These are phyloP conservation scores for Ypsolopha scabrella DNA, from an alignment of 2,888 invertebrate genomes.

Conservation along the genomic window DNA sequence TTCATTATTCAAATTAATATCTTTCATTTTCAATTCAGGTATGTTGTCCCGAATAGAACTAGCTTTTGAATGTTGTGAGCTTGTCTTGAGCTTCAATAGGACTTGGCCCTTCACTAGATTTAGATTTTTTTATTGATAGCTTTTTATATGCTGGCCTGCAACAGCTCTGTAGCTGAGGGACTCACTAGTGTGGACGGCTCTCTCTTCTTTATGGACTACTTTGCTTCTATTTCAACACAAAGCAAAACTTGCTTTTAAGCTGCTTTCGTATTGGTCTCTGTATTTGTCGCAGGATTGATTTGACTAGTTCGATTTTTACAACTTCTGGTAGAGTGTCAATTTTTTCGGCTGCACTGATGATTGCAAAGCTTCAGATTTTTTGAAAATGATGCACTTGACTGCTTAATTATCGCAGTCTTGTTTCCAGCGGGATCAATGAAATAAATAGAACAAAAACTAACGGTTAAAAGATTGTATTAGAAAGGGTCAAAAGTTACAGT, in stretches of 20 bases:
- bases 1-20: slow-evolving; percentile 55
- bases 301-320: slow-evolving; percentile 57
- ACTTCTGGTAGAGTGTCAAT: slow-evolving; percentile 44
- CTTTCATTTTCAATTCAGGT: too few species aligned
- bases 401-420: slow-evolving; percentile 46
- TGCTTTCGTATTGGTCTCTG: slow-evolving; percentile 26
- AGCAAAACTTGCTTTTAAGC: slow-evolving; percentile 20
- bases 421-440: too few species aligned
- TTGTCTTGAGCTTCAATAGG: slow-evolving; percentile 59
- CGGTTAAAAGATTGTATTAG: too few species aligned
- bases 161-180: slow-evolving; percentile 47
- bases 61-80: slow-evolving; percentile 52
- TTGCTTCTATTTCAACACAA: slow-evolving; percentile 26
- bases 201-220: too few species aligned
- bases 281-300: slow-evolving; percentile 30
- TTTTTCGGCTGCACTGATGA: too few species aligned
- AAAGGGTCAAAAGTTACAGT: too few species aligned
- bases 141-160: slow-evolving; percentile 58
- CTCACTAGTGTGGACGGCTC: not conserved
- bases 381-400: slow-evolving; percentile 48
- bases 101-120: slow-evolving; percentile 37
- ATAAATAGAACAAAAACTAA: too few species aligned
- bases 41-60: slow-evolving; percentile 37
- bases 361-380: slow-evolving; percentile 32
- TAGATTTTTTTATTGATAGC: slow-evolving; percentile 32